Evolutionary conservation across 2,888 invertebrate species (phyloP), one percentile per base, ranked within the genome.

Genomic region (Andrena bicolor): DNA sequence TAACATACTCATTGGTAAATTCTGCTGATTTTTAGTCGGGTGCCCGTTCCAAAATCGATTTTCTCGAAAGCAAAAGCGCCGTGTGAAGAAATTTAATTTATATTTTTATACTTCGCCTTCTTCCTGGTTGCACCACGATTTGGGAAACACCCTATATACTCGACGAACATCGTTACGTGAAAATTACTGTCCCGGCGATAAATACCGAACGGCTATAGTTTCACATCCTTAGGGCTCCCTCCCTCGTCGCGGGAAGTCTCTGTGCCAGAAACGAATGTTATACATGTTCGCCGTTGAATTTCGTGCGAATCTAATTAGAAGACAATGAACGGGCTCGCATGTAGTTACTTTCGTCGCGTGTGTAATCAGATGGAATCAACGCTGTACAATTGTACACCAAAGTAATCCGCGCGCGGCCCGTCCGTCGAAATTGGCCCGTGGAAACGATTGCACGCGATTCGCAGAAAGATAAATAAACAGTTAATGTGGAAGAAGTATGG

Each of bases 121-220:
- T 41, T 41, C 41, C 41, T 41, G 41, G 13, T 41, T 41, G 4
- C 41, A 13, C 13, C 41, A 41, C 4, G 41, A 41, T 41, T 13
- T 13, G 13, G 13, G 41, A 13, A 41, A 41, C 41, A 41, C 41
- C 51, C 23, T 13, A 8, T 23, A 56, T 10, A 56, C 10, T 26
- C 23, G 4, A 32, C 41, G 63, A 41, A 30, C 32, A n/a, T 60
- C 49, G 80, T 82, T 76, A 80, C 76, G 76, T 71, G 80, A 76
- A 82, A 82, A 82, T 82, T 76, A 72, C 82, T 63, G 71, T 75
- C 71, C 30, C 28, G 49, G 10, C 61, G 70, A 75, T 82, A 80
- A 82, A 70, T 63, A 66, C 61, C 6, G 65, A 74, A 75, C 66
- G 66, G 30, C 56, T 68, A 32, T 13, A 58, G 61, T 69, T 79